A percentile compares a stretch with the other conserved stretches of the same genome.
Evolutionary conservation across 2,888 invertebrate species (phyloP).

Genomic region (Hydriomena furcata): DNA sequence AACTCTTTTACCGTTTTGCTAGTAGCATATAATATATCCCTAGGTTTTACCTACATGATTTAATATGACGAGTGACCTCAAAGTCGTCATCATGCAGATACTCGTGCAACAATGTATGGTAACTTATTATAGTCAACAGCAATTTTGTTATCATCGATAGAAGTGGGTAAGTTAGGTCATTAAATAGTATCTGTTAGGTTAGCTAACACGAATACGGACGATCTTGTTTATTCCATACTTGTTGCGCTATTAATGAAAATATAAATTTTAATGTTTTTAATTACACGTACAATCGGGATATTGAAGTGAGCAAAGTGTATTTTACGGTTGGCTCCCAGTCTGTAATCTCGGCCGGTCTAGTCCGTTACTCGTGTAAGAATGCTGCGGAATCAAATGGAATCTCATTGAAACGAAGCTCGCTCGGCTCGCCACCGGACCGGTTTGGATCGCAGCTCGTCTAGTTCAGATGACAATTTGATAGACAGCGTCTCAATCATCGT

Average conservation of each 20-base stretch:
- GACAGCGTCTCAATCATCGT: conserved; percentile 62
- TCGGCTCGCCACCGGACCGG: conserved; percentile 68
- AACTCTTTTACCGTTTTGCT: conserved; percentile 13
- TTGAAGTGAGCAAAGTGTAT: conserved; percentile 37
- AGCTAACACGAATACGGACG: conserved; percentile 22
- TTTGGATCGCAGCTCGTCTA: conserved; percentile 66
- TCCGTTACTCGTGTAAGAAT: conserved; percentile 80
- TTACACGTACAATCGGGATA: conserved; percentile 34
- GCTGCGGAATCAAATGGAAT: conserved; percentile 81
- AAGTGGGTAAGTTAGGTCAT: conserved; percentile 59
- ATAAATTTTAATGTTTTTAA: conserved; percentile 39
- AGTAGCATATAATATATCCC: conserved; percentile 14
- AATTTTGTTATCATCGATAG: conserved; percentile 48
- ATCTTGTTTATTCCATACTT: conserved; percentile 51
- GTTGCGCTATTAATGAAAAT: conserved; percentile 45
- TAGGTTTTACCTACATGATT: no score
- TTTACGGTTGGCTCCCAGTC: conserved; percentile 44
- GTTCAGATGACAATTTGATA: conserved; percentile 72
- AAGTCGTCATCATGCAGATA: conserved; percentile 35
- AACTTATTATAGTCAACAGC: conserved; percentile 37
- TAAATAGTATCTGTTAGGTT: conserved; percentile 46
- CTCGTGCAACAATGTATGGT: conserved; percentile 38
- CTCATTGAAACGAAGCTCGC: conserved; percentile 76
- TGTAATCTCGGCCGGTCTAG: conserved; percentile 57
- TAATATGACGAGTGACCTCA: conserved; percentile 34